phyloP scores from a whole-genome alignment of 1,140 invertebrate genomes.

The Maconellicoccus hirsutus region DNA sequence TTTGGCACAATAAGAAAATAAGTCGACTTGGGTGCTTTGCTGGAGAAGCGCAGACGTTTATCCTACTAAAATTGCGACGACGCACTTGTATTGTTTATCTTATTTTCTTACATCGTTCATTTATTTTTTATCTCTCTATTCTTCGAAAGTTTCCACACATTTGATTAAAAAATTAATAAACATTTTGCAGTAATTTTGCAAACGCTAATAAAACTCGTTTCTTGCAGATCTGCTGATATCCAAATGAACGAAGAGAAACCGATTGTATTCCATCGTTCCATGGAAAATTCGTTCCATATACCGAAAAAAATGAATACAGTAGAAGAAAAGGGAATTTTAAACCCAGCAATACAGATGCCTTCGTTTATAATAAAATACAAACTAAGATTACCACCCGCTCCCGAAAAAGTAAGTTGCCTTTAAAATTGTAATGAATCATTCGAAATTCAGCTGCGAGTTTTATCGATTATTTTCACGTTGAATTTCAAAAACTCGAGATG shows the following conservation, averaged over 20 bases:
- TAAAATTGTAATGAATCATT: neutral
- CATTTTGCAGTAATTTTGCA: no score
- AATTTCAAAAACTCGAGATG: no score
- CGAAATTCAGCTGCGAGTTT: no score
- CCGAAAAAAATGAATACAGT: neutral
- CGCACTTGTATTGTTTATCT: neutral
- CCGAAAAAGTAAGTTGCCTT: neutral
- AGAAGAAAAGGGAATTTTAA: neutral
- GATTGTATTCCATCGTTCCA: neutral
- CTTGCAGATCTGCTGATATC: neutral
- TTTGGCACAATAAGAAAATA: neutral
- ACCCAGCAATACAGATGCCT: neutral
- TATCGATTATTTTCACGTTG: no score
- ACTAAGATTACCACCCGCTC: conserved; percentile 2
- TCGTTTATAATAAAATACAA: conserved; percentile 18
- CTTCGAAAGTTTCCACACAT: no score
- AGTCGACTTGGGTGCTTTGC: neutral
- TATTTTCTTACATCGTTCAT: neutral
- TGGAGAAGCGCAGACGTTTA: neutral
- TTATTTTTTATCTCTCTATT: neutral
- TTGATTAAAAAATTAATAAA: no score
- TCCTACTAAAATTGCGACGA: neutral
- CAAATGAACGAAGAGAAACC: neutral
- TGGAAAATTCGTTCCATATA: neutral
- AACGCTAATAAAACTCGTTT: no score